phyloP scores from a whole-genome alignment of 2,113 vertebrate genomes.

The Atractosteus spatula region DNA sequence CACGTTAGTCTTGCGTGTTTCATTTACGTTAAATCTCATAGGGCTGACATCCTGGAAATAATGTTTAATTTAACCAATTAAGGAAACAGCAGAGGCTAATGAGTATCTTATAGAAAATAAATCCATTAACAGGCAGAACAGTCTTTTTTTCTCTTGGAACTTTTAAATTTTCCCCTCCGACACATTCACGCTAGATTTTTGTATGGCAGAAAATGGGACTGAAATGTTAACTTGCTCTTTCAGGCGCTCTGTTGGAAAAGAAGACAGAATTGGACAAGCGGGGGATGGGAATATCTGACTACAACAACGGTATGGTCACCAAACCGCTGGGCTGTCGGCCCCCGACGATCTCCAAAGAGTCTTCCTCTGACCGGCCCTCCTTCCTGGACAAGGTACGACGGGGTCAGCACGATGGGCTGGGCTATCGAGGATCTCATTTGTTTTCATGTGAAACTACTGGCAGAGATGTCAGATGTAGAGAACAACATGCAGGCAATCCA shows the following conservation, averaged over 20 bases:
- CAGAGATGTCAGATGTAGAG: not conserved
- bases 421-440: not conserved
- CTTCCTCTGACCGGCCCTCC: constrained; percentile 85
- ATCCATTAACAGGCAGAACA: too few species aligned
- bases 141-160: too few species aligned
- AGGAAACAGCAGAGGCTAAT: too few species aligned
- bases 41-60: too few species aligned
- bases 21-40: too few species aligned
- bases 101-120: too few species aligned
- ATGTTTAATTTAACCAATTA: too few species aligned
- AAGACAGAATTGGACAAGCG: constrained; percentile 97
- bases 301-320: constrained; percentile 90
- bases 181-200: too few species aligned
- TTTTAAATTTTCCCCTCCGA: too few species aligned
- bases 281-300: constrained; percentile 90
- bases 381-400: constrained; percentile 89
- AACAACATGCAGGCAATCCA: not conserved
- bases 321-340: constrained; percentile 90
- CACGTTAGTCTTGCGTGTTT: too few species aligned
- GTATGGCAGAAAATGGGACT: too few species aligned
- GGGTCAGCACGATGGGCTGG: too few species aligned
- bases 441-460: not conserved
- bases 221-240: not conserved
- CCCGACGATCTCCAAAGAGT: constrained; percentile 94
- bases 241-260: constrained; percentile 97